Base-by-base conservation (phyloP, 2,113 vertebrate genomes). In the Prunella himalayana region DNA sequence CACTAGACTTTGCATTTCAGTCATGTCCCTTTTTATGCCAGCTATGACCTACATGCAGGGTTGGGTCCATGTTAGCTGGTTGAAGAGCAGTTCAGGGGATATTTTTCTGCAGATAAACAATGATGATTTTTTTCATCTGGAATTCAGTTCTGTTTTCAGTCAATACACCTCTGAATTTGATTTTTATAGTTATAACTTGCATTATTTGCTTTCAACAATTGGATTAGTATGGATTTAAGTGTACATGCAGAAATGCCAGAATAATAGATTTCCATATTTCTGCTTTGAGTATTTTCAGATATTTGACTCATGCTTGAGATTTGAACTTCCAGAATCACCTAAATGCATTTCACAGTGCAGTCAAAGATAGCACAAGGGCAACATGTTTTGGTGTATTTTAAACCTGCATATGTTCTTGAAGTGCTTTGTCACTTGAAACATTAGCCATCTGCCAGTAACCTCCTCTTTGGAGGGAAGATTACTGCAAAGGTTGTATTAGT, bases 371-470 rank as follows among this genome's bases (percentile, higher is more conserved):
- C 47, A 88, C 76, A 64, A 90, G 85, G 93, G 72, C 88, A 96
- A 61, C 82, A 57, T 60, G 76, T 93, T 93, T 96, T 88, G 49
- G 56, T 56, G 42, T 95, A 94, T 95, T 96, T 96, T 93, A 96
- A 96, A 93, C 76, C 61, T 86, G 69, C 82, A 13, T 88, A 64
- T 90, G 85, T 86, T 95, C 91, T 80, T 78, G 72, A 86, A 95
- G 69, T 90, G 90, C 92, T 96, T 78, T 97, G 90, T 84, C 85
- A 71, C 93, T 94, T 78, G 85, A 65, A 96, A 88, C 90, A 64
- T 90, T 56, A 95, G 85, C 93, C 94, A 93, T 94, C 92, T 97
- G 92, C 90, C 77, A 76, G 72, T 59, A 60, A 75, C 53, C 60
- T 70, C 51, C 79, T 70, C 56, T 90, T 64, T 37, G 51, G 19